Evolutionary conservation across 2,113 vertebrate genomes (phyloP), one percentile per base, ranked within the genome.

Genomic region (Ptyas mucosa): DNA sequence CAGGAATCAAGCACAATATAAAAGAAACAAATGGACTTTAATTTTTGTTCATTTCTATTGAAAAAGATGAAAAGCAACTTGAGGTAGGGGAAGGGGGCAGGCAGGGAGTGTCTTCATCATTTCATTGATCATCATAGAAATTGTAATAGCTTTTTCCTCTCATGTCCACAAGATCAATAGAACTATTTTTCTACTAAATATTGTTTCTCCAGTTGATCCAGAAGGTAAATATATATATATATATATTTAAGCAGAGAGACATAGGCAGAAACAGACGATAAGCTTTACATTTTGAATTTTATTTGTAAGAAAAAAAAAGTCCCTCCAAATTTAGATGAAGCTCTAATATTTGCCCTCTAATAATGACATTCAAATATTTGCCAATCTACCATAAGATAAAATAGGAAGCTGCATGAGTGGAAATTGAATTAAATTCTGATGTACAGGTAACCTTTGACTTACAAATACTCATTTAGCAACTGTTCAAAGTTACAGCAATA

Each of bases 11-110:
- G 69, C 26, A 24, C 14, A 92, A 88, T 75, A 46, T 75, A n/a
- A 88, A 92, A 92, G 39, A 52, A 39, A 53, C 23, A 92, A 89
- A 49, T 85, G 64, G 53, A n/a, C 92, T 92, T 92, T 26, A 53
- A 64, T 61, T 54, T 88, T 54, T 88, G 43, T n/a, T 53, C 29
- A 58, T 88, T 52, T 88, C 46, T 92, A 69, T 51, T 54, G 58
- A 54, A 69, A 51, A 92, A 52, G 5, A 26, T 2, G 11, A 54
- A 69, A 92, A 54, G 23, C 12, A 88, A 69, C 7, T 46, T 51
- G 86, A 54, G 20, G 8, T 9, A 11, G 55, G 43, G 4, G 69
- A 8, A 81, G 18, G 34, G 75, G 34, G 18, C 18, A 21, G 53
- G 14, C 1, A 11, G 43, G 15, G 54, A 55, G 49, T 15, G 85